These are phyloP conservation scores for Misgurnus mizolepis DNA, from an alignment of 2,113 vertebrate genomes.

Conservation along the genomic window DNA sequence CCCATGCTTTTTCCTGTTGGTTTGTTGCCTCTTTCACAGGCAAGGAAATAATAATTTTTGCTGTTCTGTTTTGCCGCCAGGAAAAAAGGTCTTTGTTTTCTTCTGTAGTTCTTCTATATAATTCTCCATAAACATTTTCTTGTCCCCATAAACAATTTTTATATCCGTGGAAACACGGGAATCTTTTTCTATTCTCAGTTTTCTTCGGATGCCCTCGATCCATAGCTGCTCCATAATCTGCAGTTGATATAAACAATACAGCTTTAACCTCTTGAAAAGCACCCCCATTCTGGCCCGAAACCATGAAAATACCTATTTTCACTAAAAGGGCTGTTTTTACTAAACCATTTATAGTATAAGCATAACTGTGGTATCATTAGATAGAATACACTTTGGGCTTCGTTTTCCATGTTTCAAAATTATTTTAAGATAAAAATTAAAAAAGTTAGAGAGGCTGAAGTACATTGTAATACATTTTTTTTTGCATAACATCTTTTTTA, in stretches of 20 bases:
- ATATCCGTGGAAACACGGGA: constrained; percentile 1
- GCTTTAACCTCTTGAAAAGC: neutral
- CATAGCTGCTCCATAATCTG: constrained; percentile 21
- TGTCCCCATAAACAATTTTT: constrained; percentile 3
- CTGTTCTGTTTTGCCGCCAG: neutral
- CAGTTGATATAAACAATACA: constrained; percentile 1
- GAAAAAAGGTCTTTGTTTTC: constrained; percentile 3
- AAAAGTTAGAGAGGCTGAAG: too few species aligned
- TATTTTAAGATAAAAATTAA: too few species aligned
- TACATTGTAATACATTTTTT: too few species aligned
- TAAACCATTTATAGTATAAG: too few species aligned
- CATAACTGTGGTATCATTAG: too few species aligned
- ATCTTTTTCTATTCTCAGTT: neutral
- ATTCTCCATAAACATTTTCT: constrained; percentile 11
- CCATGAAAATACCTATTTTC: too few species aligned
- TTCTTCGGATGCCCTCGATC: constrained; percentile 1
- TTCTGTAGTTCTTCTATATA: constrained; percentile 24
- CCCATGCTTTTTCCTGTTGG: constrained; percentile 2
- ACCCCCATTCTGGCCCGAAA: too few species aligned
- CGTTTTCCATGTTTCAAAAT: too few species aligned
- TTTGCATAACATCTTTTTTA: too few species aligned
- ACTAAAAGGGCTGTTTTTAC: too few species aligned
- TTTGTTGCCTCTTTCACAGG: constrained; percentile 3
- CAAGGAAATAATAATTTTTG: constrained; percentile 22
- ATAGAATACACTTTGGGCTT: too few species aligned